A percentile compares a stretch with the other conserved stretches of the same genome.
Evolutionary conservation across 2,888 invertebrate species (phyloP).

Genomic region (Pediacus dermestoides): DNA sequence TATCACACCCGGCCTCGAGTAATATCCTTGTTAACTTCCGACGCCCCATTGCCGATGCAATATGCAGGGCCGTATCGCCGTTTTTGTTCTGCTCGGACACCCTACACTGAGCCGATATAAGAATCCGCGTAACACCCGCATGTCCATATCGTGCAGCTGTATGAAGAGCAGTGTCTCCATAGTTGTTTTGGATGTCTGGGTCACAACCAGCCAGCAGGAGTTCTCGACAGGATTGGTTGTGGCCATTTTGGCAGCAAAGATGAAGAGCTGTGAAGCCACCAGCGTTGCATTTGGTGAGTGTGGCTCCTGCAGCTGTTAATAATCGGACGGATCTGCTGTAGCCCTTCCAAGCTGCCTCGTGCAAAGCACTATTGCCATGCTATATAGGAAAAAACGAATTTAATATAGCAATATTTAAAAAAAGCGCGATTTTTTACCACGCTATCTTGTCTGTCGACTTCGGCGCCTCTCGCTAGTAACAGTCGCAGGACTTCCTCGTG

Average conservation of each 20-base stretch:
- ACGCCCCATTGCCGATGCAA: slow-evolving; percentile 90
- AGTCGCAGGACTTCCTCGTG: slow-evolving; percentile 70
- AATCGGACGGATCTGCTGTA: slow-evolving; percentile 79
- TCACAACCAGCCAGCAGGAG: slow-evolving; percentile 82
- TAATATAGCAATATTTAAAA: slow-evolving; percentile 2
- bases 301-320: slow-evolving; percentile 65
- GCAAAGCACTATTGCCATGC: slow-evolving; percentile 92
- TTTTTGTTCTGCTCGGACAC: slow-evolving; percentile 90
- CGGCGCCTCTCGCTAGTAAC: slow-evolving; percentile 64
- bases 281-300: slow-evolving; percentile 66
- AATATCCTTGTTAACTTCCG: slow-evolving; percentile 87
- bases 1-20: slow-evolving; percentile 79
- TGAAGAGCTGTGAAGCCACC: slow-evolving; percentile 93
- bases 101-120: slow-evolving; percentile 84
- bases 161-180: slow-evolving; percentile 92
- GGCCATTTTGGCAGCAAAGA: slow-evolving; percentile 93
- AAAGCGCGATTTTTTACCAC: no score
- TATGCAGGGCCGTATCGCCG: slow-evolving; percentile 91
- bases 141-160: slow-evolving; percentile 95
- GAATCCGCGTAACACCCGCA: slow-evolving; percentile 90
- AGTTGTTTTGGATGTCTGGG: slow-evolving; percentile 88
- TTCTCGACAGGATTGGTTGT: slow-evolving; percentile 90
- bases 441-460: slow-evolving; percentile 71
- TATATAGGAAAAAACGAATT: slow-evolving; percentile 46
- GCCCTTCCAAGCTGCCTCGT: slow-evolving; percentile 95